A percentile compares a stretch with the other conserved stretches of the same genome.
Evolutionary conservation across 2,797 vertebrate genomes (phyloP).

Genomic region (Anguilla pacifica): DNA sequence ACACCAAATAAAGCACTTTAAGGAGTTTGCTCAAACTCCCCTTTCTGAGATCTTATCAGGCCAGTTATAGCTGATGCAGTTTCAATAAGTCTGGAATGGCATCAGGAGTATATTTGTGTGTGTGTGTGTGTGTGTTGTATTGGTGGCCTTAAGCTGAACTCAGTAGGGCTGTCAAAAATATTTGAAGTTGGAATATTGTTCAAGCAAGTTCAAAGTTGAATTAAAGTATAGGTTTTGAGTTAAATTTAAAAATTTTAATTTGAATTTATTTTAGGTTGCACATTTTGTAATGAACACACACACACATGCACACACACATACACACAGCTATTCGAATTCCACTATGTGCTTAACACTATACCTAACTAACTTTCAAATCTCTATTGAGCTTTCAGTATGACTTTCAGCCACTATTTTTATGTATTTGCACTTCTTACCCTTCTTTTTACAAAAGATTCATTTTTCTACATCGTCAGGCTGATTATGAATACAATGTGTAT

Average conservation of each 20-base stretch:
- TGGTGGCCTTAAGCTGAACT: too few species aligned
- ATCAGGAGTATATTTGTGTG: background rate
- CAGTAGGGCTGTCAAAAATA: too few species aligned
- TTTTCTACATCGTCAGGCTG: slow-evolving; percentile 58
- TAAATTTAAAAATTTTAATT: too few species aligned
- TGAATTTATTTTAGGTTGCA: too few species aligned
- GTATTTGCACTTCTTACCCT: slow-evolving; percentile 59
- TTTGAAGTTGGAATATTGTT: too few species aligned
- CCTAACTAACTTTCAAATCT: background rate
- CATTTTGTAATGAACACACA: too few species aligned
- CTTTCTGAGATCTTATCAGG: background rate
- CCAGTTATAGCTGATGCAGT: background rate
- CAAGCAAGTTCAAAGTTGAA: too few species aligned
- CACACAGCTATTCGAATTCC: too few species aligned
- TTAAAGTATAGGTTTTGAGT: too few species aligned
- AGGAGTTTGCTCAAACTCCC: background rate
- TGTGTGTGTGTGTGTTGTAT: background rate
- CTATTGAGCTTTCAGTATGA: slow-evolving; percentile 2
- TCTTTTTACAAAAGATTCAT: slow-evolving; percentile 67
- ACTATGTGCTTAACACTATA: background rate
- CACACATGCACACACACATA: too few species aligned
- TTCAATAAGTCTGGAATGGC: background rate
- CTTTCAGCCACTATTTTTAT: slow-evolving; percentile 40
- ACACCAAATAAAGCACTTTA: background rate
- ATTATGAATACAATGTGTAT: slow-evolving; percentile 56